These are phyloP conservation scores for Hyppa rectilinea DNA, from an alignment of 2,888 invertebrate genomes.

Conservation along the genomic window DNA sequence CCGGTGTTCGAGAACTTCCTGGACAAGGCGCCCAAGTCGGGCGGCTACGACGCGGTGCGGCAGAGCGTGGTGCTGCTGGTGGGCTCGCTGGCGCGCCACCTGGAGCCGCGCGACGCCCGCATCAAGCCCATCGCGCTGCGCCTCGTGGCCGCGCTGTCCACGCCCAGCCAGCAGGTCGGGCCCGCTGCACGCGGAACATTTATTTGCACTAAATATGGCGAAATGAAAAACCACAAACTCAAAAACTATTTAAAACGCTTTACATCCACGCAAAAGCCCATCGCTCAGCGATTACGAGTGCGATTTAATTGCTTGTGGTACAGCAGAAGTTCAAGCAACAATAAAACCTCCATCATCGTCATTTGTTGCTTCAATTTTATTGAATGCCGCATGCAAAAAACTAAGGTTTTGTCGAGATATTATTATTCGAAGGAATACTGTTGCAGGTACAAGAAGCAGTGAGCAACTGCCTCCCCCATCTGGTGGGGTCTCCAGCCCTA, in stretches of 20 bases:
- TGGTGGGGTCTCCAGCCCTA: slow-evolving; percentile 95
- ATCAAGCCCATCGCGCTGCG: slow-evolving; percentile 98
- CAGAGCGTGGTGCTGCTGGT: slow-evolving; percentile 99
- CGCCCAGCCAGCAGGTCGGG: slow-evolving; percentile 99
- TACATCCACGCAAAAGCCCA: too few species aligned
- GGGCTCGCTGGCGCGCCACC: slow-evolving; percentile 99
- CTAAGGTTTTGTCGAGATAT: not conserved
- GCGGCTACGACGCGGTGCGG: slow-evolving; percentile 97
- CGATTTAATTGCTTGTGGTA: not conserved
- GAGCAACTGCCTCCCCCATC: slow-evolving; percentile 97
- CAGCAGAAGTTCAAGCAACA: not conserved
- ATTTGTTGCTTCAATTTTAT: too few species aligned
- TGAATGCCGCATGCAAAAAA: not conserved
- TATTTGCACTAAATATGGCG: too few species aligned
- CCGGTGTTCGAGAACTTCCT: slow-evolving; percentile 98
- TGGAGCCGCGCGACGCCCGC: slow-evolving; percentile 96
- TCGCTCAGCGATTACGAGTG: too few species aligned
- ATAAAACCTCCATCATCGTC: not conserved
- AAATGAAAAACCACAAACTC: too few species aligned
- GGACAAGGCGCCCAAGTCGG: slow-evolving; percentile 97
- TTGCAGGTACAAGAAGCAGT: slow-evolving; percentile 98
- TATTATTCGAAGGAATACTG: not conserved
- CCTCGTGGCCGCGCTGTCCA: slow-evolving; percentile 97
- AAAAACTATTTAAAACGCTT: too few species aligned
- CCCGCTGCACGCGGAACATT: too few species aligned